Evolutionary conservation across 2,797 vertebrate species (phyloP), one percentile per base, ranked within the genome.

Genomic region (Sphaeramia orbicularis): DNA sequence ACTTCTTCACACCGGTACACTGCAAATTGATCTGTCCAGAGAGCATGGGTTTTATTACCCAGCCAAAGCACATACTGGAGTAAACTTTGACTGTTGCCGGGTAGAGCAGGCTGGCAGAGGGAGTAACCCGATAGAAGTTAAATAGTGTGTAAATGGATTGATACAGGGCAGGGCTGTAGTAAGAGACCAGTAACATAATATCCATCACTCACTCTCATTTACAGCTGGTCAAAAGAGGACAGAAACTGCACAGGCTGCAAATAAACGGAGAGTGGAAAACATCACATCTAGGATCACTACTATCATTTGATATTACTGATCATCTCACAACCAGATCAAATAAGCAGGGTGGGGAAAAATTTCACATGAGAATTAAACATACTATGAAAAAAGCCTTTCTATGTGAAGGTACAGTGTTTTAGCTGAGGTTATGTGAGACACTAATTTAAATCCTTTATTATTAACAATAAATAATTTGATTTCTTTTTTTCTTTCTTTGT

Each of bases 181-280:
- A 67, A 77, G 76, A 16, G 9, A 50, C n/a, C 19, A 27, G 78
- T 76, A 70, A 82, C 16, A 44, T 38, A 62, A 86, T 78, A 78
- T 44, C n/a, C 52, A 55, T 55, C 58, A 4, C 40, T 72, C 10
- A 27, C 32, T 52, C 37, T 78, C 63, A 54, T 36, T 68, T 78
- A 64, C 57, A 77, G 35, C 37, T 1, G 10, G 44, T 35, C 15
- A 18, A 0, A 12, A 40, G 14, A 18, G 16, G 40, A 59, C 32
- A 58, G 40, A 69, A 52, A 69, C 27, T 37, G 50, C 48, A 59
- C 32, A 12, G 14, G 15, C 38, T 21, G 36, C 16, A 27, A 49
- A 61, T 47, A 48, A 8, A 56, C 36, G 27, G n/a, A 71, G 4
- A 30, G 9, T 36, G 19, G 43, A 51, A 42, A 37, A 35, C 32